Percentiles rank a stretch among this genome's conserved stretches.
Conservation (phyloP, 2,113 vertebrate species). For the Cromileptes altivelis region DNA sequence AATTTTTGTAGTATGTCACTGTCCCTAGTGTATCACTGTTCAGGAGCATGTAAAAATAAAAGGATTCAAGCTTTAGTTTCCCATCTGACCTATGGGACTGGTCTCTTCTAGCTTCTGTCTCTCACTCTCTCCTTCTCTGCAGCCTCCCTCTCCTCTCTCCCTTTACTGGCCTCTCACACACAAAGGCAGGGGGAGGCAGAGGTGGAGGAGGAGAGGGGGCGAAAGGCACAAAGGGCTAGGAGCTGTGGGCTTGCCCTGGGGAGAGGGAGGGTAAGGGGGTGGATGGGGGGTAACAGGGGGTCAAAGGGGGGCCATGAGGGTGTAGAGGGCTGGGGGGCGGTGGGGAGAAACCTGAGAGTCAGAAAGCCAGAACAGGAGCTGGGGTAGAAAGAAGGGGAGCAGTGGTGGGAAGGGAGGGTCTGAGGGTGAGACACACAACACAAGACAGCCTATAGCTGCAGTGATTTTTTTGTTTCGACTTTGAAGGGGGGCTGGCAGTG, state of each 20-base stretch:
- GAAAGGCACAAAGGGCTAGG: constrained; percentile 76
- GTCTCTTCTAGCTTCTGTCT: constrained; percentile 49
- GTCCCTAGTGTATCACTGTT: neutral
- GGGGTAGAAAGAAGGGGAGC: constrained; percentile 25
- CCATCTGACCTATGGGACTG: constrained; percentile 47
- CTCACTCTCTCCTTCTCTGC: constrained; percentile 41
- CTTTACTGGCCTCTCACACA: constrained; percentile 79
- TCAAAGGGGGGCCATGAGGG: constrained; percentile 70
- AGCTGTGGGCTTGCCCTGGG: constrained; percentile 73
- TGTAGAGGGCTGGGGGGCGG: constrained; percentile 11
- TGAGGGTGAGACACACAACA: constrained; percentile 58
- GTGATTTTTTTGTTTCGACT: constrained; percentile 19
- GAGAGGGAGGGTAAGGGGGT: constrained; percentile 55
- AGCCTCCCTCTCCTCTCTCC: constrained; percentile 57
- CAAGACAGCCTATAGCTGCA: constrained; percentile 44
- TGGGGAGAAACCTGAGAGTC: constrained; percentile 72
- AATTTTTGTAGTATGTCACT: neutral
- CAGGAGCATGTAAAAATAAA: neutral
- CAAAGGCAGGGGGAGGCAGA: constrained; percentile 69
- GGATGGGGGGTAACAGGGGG: constrained; percentile 63
- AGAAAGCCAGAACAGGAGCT: constrained; percentile 77
- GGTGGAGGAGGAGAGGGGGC: constrained; percentile 43
- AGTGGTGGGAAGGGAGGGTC: constrained; percentile 35
- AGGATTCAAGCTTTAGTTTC: constrained; percentile 26
- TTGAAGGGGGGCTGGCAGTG: constrained; percentile 30